Conservation (phyloP, 2,797 vertebrate species). For the Microcaecilia unicolor region DNA sequence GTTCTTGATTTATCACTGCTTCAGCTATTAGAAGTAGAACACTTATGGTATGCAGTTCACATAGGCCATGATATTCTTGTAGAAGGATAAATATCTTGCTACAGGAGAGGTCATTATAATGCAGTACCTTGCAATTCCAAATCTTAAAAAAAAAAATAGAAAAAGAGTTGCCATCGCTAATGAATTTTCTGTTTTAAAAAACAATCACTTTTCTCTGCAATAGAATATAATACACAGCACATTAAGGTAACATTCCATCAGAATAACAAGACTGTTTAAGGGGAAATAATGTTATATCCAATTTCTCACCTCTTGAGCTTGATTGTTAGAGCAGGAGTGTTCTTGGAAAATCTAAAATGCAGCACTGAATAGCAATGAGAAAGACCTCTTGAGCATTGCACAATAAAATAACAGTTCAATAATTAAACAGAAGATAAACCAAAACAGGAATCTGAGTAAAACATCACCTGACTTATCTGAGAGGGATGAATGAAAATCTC, state of each 20-base stretch:
- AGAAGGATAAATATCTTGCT: neutral
- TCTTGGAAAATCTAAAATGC: neutral
- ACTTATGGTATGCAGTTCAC: neutral
- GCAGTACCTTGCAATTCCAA: accelerated
- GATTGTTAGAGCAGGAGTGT: neutral
- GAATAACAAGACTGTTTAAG: accelerated
- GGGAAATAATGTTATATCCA: neutral
- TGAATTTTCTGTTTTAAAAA: neutral
- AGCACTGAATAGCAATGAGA: constrained; percentile 6
- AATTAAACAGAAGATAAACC: constrained; percentile 8
- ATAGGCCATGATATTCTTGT: neutral
- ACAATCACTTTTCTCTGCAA: accelerated
- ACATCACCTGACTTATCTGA: too few relatives aligned
- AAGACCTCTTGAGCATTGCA: too few relatives aligned
- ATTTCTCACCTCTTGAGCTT: neutral
- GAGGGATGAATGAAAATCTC: too few relatives aligned
- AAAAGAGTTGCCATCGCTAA: neutral
- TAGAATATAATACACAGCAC: neutral
- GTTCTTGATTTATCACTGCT: neutral
- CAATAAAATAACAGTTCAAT: neutral
- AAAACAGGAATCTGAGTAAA: neutral
- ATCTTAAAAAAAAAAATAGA: too few relatives aligned
- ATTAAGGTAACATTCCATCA: accelerated
- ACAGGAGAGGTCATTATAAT: neutral
- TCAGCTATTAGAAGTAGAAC: neutral